A percentile compares a stretch with the other conserved stretches of the same genome.
Evolutionary conservation across 2,797 vertebrate species (phyloP).

Genomic region (Sebastes umbrosus): DNA sequence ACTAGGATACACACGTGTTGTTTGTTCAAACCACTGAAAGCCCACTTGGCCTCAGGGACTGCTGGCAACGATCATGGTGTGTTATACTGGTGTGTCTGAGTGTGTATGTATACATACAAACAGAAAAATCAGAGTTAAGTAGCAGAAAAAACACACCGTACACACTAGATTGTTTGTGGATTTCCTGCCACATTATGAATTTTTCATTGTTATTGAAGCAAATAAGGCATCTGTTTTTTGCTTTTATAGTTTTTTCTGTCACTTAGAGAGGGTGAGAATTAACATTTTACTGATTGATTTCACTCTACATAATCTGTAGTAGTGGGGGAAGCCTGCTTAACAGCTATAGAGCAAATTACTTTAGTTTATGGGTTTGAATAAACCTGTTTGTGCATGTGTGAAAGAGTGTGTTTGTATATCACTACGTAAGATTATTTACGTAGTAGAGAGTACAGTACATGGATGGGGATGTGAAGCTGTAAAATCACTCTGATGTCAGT

Average conservation of each 20-base stretch:
- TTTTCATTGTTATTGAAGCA: slow-evolving; percentile 5
- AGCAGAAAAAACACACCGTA: slow-evolving; percentile 1
- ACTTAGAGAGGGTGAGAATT: neutral
- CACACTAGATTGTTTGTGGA: neutral
- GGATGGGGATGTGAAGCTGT: neutral
- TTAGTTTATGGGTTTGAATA: slow-evolving; percentile 3
- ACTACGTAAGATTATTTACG: neutral
- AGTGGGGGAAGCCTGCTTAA: neutral
- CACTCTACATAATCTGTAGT: neutral
- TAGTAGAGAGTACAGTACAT: neutral
- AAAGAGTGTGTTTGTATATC: slow-evolving; percentile 2
- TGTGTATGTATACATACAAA: slow-evolving; percentile 41
- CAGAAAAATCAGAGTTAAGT: slow-evolving; percentile 21
- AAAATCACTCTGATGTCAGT: neutral
- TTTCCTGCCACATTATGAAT: neutral
- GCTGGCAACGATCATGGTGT: slow-evolving; percentile 33
- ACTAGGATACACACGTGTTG: slow-evolving; percentile 72
- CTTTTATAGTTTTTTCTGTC: neutral
- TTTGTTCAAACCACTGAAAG: slow-evolving; percentile 77
- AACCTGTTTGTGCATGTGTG: slow-evolving; percentile 1
- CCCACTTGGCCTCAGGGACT: slow-evolving; percentile 72
- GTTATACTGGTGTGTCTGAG: slow-evolving; percentile 17
- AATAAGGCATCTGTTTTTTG: neutral
- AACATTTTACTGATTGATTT: neutral
- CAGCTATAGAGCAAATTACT: neutral